Evolutionary conservation across 2,797 vertebrate species (phyloP), one percentile per base, ranked within the genome.

Genomic region (Remorina albescens): DNA sequence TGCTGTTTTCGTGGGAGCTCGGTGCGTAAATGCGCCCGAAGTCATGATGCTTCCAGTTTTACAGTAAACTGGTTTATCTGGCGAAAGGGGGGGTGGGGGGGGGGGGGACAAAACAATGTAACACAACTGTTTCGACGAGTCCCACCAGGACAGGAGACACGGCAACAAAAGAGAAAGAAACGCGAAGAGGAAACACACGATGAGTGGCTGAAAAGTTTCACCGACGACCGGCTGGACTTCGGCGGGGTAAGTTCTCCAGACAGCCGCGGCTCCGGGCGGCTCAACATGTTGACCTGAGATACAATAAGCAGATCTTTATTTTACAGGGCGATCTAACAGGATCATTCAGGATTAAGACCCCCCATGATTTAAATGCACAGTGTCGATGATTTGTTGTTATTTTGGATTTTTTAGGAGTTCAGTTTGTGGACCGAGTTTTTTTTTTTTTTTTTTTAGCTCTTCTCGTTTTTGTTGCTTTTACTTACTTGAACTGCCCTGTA

Each of bases 51-150:
- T 88, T 83, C 25, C 6, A 87, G 91, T 83, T 36, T 90, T 89
- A 91, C 81, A 86, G 4, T 30, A 84, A 91, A 93, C 92, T 87
- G 92, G 92, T 94, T 92, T 25, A 55, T 39, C 86, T 84, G 81
- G 88, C n/a, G n/a, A n/a, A n/a, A n/a, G n/a, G n/a, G n/a, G n/a
- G n/a, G n/a, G n/a, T n/a, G n/a, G n/a, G n/a, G n/a, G n/a, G n/a
- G n/a, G 30, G 6, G 64, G 25, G 44, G 21, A 26, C 77, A 63
- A 63, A 32, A 37, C 53, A 1, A 71, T 21, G 80, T 23, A 53
- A 36, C 37, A 56, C 5, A 23, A 53, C 76, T 67, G 51, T 46
- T 46, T 44, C 41, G 41, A 28, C 39, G n/a, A 71, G 67, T 77
- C 70, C 62, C 68, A 65, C 67, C 64, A 67, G 87, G 68, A 80